Evolutionary conservation across 1,140 invertebrate genomes (phyloP), one percentile per base, ranked within the genome.

Genomic region (Micrasema minimum): DNA sequence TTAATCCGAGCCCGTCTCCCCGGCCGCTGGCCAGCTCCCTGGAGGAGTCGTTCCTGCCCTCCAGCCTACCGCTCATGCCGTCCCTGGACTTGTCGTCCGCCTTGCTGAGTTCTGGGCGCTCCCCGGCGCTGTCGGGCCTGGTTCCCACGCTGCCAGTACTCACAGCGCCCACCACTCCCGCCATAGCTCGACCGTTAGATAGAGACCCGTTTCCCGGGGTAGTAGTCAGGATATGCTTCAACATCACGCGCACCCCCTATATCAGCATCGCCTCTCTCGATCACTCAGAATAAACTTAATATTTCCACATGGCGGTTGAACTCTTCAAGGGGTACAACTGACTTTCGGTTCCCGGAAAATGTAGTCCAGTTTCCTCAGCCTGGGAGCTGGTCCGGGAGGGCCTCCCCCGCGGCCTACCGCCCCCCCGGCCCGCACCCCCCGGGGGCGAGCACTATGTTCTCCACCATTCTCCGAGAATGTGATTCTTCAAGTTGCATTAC

Each of bases 141-240:
- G 20, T 26, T 11, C 14, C 53, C 2, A 11, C 48, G 10, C 62
- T 51, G 12, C 22, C 45, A 14, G 64, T 12, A 9, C 35, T 35
- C 45, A 20, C 31, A 26, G 37, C 14, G 1, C 55, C 67, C 50
- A 31, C 51, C 45, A 66, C 37, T 41, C 57, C 71, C 46, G 66
- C 66, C 46, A 46, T 50, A 1, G 57, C 55, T 50, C 55, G 61
- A 14, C 66, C 66, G 69, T 74, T 73, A 50, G 69, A 50, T 37
- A 53, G 38, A 23, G 72, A 48, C 61, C 61, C 72, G 67, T 61
- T 70, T 53, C 51, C 68, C 50, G 73, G 73, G 38, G 70, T 50
- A 45, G 74, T 59, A 20, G 62, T 69, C 66, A 72, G 74, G 31
- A 82, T 81, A 79, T 85, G 83, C 79, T 85, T 85, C 81, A 85